A percentile compares a stretch with the other conserved stretches of the same genome.
Conservation (phyloP, 1,140 invertebrate genomes). For the Thaumatotibia leucotreta region DNA sequence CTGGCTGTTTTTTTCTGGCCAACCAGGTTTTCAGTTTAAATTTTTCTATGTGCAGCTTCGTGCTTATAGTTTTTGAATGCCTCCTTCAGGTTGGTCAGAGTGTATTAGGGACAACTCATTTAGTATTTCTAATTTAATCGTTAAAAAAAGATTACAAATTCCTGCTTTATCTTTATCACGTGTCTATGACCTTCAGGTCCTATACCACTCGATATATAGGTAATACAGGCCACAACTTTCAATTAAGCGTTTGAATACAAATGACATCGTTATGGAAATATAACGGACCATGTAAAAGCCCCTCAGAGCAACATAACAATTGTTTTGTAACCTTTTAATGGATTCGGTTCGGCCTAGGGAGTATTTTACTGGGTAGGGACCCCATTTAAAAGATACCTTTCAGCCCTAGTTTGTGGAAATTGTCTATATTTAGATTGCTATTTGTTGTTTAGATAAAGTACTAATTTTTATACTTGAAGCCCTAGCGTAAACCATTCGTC, state of each 20-base stretch:
- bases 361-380: neutral
- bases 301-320: neutral
- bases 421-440: neutral
- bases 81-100: no score
- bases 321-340: neutral
- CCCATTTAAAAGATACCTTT: neutral
- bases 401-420: neutral
- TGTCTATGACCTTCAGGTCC: no score
- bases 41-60: no score
- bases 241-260: constrained; percentile 2
- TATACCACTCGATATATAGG: no score
- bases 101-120: no score
- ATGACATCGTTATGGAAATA: constrained; percentile 6
- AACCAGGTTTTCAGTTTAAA: no score
- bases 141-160: no score
- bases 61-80: no score
- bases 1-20: no score
- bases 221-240: neutral
- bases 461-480: neutral
- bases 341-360: neutral
- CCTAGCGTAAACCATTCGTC: no score
- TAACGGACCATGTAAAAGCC: neutral
- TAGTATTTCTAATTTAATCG: no score
- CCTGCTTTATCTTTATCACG: no score
- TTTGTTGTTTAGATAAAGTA: neutral